Base-by-base conservation (phyloP, 2,797 vertebrate genomes). In the Hozukius guyotensis region DNA sequence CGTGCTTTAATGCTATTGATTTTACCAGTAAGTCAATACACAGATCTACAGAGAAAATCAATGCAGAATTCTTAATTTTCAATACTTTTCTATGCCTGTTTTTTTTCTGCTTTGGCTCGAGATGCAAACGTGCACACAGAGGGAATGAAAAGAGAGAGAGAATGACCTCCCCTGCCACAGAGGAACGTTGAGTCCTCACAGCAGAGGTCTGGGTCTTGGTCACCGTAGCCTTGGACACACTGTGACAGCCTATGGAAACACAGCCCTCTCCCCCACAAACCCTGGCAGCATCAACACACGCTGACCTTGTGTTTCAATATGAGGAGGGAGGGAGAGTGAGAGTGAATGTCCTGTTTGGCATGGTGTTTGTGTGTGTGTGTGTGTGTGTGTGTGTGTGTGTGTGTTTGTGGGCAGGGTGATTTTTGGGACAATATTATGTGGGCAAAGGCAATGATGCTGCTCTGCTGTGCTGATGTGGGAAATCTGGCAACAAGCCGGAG, bases 191-290 rank as follows among this genome's bases (percentile, higher is more conserved):
- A 92, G 93, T 93, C 75, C 92, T 93, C 42, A 38, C 81, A 83
- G 80, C 83, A 67, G 70, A 89, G 84, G 56, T 63, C 87, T 81
- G 79, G 94, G 95, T 95, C 89, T 87, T 94, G 95, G 95, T 96
- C 94, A 96, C 94, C 92, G 83, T 93, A 93, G 94, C 95, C 95
- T 96, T 95, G 94, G 88, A 94, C 89, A 86, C 81, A 81, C 89
- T 88, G 85, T 88, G 84, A 89, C 92, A 89, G 91, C 87, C 91
- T 90, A 92, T 87, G 88, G 85, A 88, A 90, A 80, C 27, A 80
- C 52, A 83, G 78, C 57, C 27, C 55, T 90, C 84, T 87, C 91
- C 81, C 88, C 84, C 88, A 78, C 81, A 87, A 79, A 76, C 63
- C 53, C 80, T 88, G 89, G 86, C 89, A 88, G 68, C 91, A 74